These are phyloP conservation scores for Ridgeia piscesae DNA, from an alignment of 1,140 invertebrate species.

Conservation along the genomic window DNA sequence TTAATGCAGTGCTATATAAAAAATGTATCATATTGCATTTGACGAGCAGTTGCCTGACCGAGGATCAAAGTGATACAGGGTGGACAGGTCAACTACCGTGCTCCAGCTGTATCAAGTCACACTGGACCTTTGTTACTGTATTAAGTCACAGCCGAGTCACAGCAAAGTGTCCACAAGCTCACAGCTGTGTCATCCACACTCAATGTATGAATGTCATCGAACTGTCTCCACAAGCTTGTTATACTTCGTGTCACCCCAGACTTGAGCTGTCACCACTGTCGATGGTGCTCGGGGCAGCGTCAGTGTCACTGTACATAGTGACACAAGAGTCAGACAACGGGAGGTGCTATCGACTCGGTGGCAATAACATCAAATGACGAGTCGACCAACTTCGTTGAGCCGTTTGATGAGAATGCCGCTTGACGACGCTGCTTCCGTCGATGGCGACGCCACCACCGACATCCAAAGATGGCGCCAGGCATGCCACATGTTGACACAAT, in stretches of 20 bases:
- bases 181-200: no score
- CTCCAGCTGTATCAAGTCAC: no score
- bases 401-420: neutral
- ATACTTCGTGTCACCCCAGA: neutral
- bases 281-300: neutral
- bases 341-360: neutral
- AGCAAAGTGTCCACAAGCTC: no score
- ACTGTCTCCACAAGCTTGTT: neutral
- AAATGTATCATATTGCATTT: neutral
- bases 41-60: neutral
- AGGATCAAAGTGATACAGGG: neutral
- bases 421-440: neutral
- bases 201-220: no score
- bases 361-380: neutral
- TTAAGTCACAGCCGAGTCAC: neutral
- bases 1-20: no score
- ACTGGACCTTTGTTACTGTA: neutral
- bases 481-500: neutral
- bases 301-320: neutral
- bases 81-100: neutral
- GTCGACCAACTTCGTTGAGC: neutral
- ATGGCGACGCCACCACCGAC: neutral
- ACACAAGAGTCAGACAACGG: neutral
- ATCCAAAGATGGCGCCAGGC: neutral
- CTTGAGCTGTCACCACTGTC: neutral